phyloP scores from a whole-genome alignment of 2,113 vertebrate species.

The Solea solea region DNA sequence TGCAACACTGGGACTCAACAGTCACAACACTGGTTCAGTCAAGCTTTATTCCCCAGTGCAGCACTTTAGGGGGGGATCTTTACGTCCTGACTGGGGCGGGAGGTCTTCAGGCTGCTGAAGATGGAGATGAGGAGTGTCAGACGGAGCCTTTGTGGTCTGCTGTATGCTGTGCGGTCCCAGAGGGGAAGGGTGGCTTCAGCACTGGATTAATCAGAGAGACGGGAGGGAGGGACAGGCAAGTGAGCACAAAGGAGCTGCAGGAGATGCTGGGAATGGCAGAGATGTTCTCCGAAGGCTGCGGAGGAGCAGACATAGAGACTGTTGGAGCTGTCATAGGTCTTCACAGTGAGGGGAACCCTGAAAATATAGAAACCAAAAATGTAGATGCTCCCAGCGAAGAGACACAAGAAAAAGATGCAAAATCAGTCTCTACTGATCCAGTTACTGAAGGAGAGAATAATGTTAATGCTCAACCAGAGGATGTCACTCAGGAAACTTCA shows the following conservation, averaged over 20 bases:
- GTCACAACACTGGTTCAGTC: constrained; percentile 66
- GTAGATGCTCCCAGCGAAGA: constrained; percentile 18
- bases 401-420: not conserved
- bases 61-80: constrained; percentile 61
- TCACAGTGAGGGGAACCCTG: constrained; percentile 11
- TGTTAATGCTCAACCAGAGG: constrained; percentile 1
- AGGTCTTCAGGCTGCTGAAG: constrained; percentile 25
- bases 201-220: constrained; percentile 69
- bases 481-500: constrained; percentile 4
- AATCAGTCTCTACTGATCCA: constrained; percentile 13
- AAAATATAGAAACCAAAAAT: constrained; percentile 4
- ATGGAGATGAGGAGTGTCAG: constrained; percentile 56
- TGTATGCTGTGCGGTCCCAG: constrained; percentile 71
- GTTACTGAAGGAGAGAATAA: not conserved
- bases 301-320: constrained; percentile 30
- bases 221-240: constrained; percentile 45
- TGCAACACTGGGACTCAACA: constrained; percentile 71
- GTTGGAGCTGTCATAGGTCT: constrained; percentile 23
- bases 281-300: constrained; percentile 77
- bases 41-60: constrained; percentile 65
- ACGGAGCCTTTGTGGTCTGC: constrained; percentile 72
- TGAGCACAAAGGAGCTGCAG: constrained; percentile 74
- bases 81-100: constrained; percentile 76
- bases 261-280: constrained; percentile 65
- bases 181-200: constrained; percentile 62